Percentiles rank a stretch among this genome's conserved stretches.
Evolutionary conservation across 2,113 vertebrate genomes (phyloP).

Genomic region (Chitala chitala): DNA sequence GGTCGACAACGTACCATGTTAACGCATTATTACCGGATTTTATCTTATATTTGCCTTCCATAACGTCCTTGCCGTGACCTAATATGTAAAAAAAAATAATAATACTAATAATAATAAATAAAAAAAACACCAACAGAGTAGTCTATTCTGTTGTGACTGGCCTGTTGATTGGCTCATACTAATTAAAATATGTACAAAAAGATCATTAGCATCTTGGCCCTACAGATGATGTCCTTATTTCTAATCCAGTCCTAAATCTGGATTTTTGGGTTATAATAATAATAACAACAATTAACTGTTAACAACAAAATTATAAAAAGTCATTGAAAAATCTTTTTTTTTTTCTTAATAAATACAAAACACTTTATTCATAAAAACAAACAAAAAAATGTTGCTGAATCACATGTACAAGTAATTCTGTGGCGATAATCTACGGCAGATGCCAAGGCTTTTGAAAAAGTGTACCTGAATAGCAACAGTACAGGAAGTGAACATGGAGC

Average conservation of each 20-base stretch:
- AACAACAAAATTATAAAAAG: background rate
- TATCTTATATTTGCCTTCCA: background rate
- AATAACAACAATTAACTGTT: too few species aligned
- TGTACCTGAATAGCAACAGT: constrained; percentile 70
- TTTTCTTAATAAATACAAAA: constrained; percentile 59
- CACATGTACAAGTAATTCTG: constrained; percentile 66
- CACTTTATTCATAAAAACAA: constrained; percentile 74
- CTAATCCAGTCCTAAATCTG: too few species aligned
- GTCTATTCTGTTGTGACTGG: too few species aligned
- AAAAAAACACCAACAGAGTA: too few species aligned
- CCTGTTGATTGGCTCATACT: too few species aligned
- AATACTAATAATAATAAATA: too few species aligned
- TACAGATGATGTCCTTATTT: too few species aligned
- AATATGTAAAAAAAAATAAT: too few species aligned
- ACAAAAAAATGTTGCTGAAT: constrained; percentile 66
- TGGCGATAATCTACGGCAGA: constrained; percentile 59
- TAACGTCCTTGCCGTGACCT: too few species aligned
- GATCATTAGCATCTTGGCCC: too few species aligned
- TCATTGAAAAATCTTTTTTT: background rate
- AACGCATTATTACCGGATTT: background rate
- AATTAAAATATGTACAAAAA: too few species aligned
- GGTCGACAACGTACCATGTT: background rate
- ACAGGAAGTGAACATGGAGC: constrained; percentile 59
- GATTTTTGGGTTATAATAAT: too few species aligned
- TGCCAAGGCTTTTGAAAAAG: constrained; percentile 55